Conservation (phyloP, 1,140 invertebrate genomes). For the Apis cerana region DNA sequence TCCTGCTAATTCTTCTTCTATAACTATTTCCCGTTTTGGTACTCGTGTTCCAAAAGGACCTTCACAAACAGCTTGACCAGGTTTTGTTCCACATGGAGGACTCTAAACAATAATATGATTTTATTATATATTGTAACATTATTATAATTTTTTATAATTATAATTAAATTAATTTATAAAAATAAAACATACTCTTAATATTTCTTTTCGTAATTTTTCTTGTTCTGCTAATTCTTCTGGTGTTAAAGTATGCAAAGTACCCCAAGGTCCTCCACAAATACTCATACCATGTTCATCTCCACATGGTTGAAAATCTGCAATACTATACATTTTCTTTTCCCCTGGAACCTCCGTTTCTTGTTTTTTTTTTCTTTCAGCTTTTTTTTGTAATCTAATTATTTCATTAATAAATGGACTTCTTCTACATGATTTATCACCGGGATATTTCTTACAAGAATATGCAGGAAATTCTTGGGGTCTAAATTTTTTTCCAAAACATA, state of each 20-base stretch:
- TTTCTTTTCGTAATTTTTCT: conserved; percentile 52
- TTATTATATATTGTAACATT: not conserved
- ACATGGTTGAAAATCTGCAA: conserved; percentile 58
- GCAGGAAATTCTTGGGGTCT: conserved; percentile 48
- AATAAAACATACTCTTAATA: conserved; percentile 42
- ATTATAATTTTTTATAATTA: not conserved
- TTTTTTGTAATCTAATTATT: conserved; percentile 30
- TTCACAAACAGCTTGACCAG: conserved; percentile 59
- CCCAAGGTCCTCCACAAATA: conserved; percentile 59
- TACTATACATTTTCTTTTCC: conserved; percentile 56
- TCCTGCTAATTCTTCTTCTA: conserved; percentile 24
- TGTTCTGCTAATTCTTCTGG: conserved; percentile 45
- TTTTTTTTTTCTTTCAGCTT: not conserved
- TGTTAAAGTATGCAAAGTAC: conserved; percentile 45
- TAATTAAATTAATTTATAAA: not conserved
- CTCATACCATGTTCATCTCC: conserved; percentile 61
- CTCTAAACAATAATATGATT: conserved; percentile 24
- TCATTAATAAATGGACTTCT: conserved; percentile 58
- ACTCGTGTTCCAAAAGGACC: conserved; percentile 53
- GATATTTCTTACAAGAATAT: conserved; percentile 60
- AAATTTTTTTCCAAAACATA: conserved; percentile 67
- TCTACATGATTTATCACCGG: conserved; percentile 58
- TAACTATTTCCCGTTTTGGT: conserved; percentile 3
- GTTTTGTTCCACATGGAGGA: conserved; percentile 57
- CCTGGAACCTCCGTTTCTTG: not conserved